These are phyloP conservation scores for Cryptus armator DNA, from an alignment of 2,888 invertebrate genomes.

Conservation along the genomic window DNA sequence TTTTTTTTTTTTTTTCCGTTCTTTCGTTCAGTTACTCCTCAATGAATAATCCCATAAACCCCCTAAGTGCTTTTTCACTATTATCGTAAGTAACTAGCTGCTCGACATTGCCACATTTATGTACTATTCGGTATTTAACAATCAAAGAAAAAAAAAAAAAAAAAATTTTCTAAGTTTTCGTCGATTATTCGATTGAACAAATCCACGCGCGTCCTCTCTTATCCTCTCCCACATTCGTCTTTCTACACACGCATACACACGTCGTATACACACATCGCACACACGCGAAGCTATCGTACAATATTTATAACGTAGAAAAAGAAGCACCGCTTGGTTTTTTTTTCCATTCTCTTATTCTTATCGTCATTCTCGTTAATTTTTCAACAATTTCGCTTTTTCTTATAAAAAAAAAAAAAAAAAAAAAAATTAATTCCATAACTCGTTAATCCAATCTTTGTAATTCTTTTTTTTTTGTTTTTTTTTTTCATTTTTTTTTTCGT, in stretches of 20 bases:
- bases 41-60: constrained; percentile 58
- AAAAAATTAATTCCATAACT: constrained; percentile 15
- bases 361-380: not conserved
- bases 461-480: constrained; percentile 4
- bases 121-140: constrained; percentile 69
- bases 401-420: constrained; percentile 7
- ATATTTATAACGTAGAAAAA: constrained; percentile 82
- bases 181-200: constrained; percentile 31
- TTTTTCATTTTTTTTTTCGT: constrained; percentile 34
- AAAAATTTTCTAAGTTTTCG: constrained; percentile 39
- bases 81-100: constrained; percentile 82
- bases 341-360: constrained; percentile 17
- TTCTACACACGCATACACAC: constrained; percentile 8
- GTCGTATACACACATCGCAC: constrained; percentile 24
- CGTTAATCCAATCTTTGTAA: constrained; percentile 38
- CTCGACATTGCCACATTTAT: constrained; percentile 82
- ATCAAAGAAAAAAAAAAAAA: constrained; percentile 7
- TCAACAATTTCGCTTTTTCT: constrained; percentile 21
- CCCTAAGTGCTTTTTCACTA: constrained; percentile 62
- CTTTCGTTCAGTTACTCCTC: constrained; percentile 35
- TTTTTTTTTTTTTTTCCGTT: constrained; percentile 24
- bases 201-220: constrained; percentile 19
- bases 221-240: constrained; percentile 5
- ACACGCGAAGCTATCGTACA: constrained; percentile 75
- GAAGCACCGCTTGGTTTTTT: constrained; percentile 76